Evolutionary conservation across 2,113 vertebrate genomes (phyloP).

Genomic region (Quiscalus mexicanus): DNA sequence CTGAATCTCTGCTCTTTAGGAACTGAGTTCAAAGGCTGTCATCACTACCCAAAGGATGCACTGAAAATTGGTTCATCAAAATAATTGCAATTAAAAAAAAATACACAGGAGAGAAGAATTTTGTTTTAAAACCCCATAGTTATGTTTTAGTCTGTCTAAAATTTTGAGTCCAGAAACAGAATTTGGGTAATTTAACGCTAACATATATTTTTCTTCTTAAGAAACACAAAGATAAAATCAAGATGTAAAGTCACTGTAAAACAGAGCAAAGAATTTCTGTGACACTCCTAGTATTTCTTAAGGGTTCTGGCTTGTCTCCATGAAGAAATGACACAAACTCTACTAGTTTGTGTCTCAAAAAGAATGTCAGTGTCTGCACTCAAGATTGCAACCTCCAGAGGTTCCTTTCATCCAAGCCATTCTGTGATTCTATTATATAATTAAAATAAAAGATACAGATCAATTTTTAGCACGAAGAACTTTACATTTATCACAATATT

Average conservation of each 20-base stretch:
- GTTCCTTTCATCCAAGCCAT: background rate
- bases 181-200: background rate
- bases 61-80: background rate
- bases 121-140: fast-evolving
- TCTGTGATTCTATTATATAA: background rate
- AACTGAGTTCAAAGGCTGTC: background rate
- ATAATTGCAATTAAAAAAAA: background rate
- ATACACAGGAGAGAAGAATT: background rate
- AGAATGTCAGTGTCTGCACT: background rate
- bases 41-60: background rate
- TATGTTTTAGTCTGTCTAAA: background rate
- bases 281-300: background rate
- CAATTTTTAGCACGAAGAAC: background rate
- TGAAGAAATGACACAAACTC: background rate
- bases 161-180: background rate
- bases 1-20: background rate
- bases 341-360: background rate
- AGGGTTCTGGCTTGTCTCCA: background rate
- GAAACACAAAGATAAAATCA: background rate
- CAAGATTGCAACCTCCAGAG: background rate
- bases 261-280: background rate
- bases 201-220: background rate
- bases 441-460: background rate
- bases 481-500: background rate
- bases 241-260: background rate